Percentiles rank a stretch among this genome's conserved stretches.
These are phyloP conservation scores for Eupithecia subfuscata DNA, from an alignment of 2,888 invertebrate species.

Conservation along the genomic window DNA sequence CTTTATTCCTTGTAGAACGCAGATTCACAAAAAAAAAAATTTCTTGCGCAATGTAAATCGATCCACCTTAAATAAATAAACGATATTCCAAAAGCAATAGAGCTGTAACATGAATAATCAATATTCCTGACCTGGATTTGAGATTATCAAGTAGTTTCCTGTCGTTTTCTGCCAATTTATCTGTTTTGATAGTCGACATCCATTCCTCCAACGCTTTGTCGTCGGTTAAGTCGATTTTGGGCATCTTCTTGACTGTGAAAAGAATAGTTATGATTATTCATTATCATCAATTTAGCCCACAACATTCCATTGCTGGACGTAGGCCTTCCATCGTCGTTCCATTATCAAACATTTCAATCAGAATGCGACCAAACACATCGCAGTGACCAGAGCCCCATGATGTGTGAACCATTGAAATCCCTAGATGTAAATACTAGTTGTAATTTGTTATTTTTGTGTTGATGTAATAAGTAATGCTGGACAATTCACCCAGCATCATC, in stretches of 20 bases:
- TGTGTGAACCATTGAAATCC: no score
- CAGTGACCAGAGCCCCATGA: no score
- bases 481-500: not conserved
- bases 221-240: slow-evolving; percentile 82
- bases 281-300: not conserved
- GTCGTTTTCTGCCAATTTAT: slow-evolving; percentile 83
- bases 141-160: slow-evolving; percentile 83
- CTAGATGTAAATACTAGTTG: no score
- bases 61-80: not conserved
- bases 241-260: slow-evolving; percentile 49
- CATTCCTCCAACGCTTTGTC: slow-evolving; percentile 82
- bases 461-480: not conserved
- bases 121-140: slow-evolving; percentile 62
- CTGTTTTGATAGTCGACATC: slow-evolving; percentile 80
- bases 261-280: not conserved
- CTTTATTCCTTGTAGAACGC: no score
- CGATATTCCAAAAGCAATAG: not conserved
- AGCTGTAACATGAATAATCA: not conserved
- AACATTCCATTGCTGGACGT: no score
- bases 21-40: not conserved
- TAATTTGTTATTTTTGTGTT: no score
- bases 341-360: no score
- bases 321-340: no score
- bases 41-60: not conserved
- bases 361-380: no score